Percentiles rank a stretch among this genome's conserved stretches.
These are phyloP conservation scores for Paedocypris sp. DNA, from an alignment of 2,113 vertebrate species.

Conservation along the genomic window DNA sequence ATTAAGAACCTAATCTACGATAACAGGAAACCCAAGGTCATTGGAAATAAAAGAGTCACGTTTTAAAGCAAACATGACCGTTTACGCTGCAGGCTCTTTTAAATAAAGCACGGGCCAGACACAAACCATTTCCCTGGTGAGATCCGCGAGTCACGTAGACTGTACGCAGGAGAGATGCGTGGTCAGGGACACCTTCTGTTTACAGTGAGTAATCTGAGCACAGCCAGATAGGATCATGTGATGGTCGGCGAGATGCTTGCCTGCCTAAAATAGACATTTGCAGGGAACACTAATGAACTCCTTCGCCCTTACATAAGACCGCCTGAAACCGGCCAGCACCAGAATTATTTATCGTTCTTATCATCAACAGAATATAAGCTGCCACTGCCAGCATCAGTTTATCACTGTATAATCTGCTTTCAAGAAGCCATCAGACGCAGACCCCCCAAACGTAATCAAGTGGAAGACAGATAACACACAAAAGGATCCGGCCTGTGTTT, in stretches of 20 bases:
- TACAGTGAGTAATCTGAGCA: slow-evolving; percentile 19
- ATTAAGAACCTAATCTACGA: too few relatives aligned
- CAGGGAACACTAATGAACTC: background rate
- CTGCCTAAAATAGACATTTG: slow-evolving; percentile 22
- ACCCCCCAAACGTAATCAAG: too few relatives aligned
- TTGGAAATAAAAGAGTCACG: too few relatives aligned
- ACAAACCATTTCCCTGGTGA: background rate
- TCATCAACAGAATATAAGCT: background rate
- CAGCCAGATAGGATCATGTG: slow-evolving; percentile 15
- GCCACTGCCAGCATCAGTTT: background rate
- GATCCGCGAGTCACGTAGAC: background rate
- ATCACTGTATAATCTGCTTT: background rate
- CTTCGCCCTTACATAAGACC: slow-evolving; percentile 13
- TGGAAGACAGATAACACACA: too few relatives aligned
- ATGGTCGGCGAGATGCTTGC: slow-evolving; percentile 7
- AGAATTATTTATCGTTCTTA: background rate
- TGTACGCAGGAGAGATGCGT: background rate
- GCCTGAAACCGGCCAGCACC: background rate
- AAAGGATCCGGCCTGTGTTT: background rate
- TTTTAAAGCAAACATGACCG: too few relatives aligned
- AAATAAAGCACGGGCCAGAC: too few relatives aligned
- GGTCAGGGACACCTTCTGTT: background rate
- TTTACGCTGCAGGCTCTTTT: too few relatives aligned
- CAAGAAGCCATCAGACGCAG: background rate
- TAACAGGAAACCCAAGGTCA: too few relatives aligned